Evolutionary conservation across 2,888 invertebrate genomes (phyloP), one percentile per base, ranked within the genome.

Genomic region (Meiosimyza decipiens): DNA sequence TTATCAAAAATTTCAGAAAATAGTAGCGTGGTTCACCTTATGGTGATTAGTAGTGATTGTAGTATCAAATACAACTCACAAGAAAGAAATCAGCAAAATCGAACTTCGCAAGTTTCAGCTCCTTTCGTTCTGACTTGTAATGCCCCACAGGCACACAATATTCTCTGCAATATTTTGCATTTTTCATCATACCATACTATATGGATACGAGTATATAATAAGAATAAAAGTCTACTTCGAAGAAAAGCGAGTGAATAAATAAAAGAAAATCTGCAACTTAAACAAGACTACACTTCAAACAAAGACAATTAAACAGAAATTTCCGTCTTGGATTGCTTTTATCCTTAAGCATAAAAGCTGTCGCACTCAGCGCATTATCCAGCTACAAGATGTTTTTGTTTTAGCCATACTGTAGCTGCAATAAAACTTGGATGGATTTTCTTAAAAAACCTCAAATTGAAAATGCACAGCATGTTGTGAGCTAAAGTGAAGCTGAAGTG

Each of bases 321-420:
- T 57, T 59, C 33, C 57, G 49, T 49, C 71, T 50, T 18, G 22
- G 16, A 22, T 54, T 63, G 51, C 65, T 12, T 71, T 50, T 51
- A 51, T 55, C 65, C 51, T 50, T 59, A 65, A 71, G 57, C 71
- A 59, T 28, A 50, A 49, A 49, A 49, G 57, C 16, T 28, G 4
- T 28, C 22, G 15, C 11, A 71, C 18, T 64, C 62, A 65, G 67
- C 70, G 57, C 50, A 57, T 68, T 59, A 70, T 52, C 15, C 16
- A 55, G 59, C 47, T 59, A 66, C 64, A 74, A 71, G 63, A 57
- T 71, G 62, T 72, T 70, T 70, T 72, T 74, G 70, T 65, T 72
- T 57, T 66, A 59, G 54, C 57, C 50, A 52, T 16, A 40, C 7
- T 28, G 22, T 57, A 18, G 4, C 51, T 28, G n/a, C 52, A 67